Percentiles rank a stretch among this genome's conserved stretches.
phyloP scores from a whole-genome alignment of 1,140 invertebrate species.

The Ips typographus region DNA sequence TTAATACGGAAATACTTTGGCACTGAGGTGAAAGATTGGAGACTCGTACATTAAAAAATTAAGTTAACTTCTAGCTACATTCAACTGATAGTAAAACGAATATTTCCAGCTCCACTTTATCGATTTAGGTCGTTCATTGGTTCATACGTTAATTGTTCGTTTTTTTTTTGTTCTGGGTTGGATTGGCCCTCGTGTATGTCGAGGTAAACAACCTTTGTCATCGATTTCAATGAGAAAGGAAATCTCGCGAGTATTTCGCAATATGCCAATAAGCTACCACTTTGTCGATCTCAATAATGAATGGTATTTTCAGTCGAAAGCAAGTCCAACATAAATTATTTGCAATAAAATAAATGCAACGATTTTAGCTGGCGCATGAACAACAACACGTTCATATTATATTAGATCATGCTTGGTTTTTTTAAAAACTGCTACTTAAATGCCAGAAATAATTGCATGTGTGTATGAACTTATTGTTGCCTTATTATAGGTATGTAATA shows the following conservation, averaged over 20 bases:
- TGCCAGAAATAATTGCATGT: slow-evolving; percentile 16
- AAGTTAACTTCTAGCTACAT: no score
- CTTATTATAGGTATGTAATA: not conserved
- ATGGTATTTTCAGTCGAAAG: slow-evolving; percentile 13
- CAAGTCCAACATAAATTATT: slow-evolving; percentile 10
- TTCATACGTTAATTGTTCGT: no score
- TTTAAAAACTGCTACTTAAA: slow-evolving; percentile 3
- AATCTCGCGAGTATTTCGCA: slow-evolving; percentile 20
- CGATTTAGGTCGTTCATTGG: no score
- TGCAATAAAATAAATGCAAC: slow-evolving; percentile 7
- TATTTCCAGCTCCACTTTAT: no score
- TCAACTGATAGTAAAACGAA: no score
- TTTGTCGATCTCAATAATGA: slow-evolving; percentile 11
- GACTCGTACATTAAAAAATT: no score
- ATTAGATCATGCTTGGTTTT: slow-evolving; percentile 9
- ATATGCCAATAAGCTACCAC: slow-evolving; percentile 18
- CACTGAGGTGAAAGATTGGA: no score
- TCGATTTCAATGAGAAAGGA: slow-evolving; percentile 10
- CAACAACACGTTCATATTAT: slow-evolving; percentile 4
- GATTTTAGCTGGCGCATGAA: slow-evolving; percentile 5
- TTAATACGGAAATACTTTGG: no score
- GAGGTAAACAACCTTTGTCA: slow-evolving; percentile 10
- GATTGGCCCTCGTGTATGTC: not conserved
- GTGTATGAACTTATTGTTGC: not conserved
- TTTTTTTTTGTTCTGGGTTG: not conserved